These are phyloP conservation scores for Trissolcus japonicus DNA, from an alignment of 2,888 invertebrate species.

Conservation along the genomic window DNA sequence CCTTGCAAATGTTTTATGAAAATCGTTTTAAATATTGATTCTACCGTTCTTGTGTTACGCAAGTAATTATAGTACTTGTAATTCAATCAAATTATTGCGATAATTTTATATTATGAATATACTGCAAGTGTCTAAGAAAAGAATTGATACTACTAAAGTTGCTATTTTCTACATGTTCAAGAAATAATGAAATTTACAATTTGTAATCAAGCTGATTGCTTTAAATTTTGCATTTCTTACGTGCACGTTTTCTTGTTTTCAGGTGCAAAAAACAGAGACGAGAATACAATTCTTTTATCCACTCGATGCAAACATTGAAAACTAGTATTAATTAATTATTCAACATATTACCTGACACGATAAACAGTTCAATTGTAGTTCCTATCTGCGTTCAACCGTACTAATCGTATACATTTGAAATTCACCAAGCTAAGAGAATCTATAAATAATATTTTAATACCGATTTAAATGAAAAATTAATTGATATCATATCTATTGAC, in stretches of 20 bases:
- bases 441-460: constrained; percentile 27
- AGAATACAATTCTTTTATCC: not conserved
- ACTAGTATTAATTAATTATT: constrained; percentile 2
- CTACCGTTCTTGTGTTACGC: too few relatives aligned
- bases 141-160: too few relatives aligned
- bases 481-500: constrained; percentile 68
- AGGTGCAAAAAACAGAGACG: not conserved
- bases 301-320: not conserved
- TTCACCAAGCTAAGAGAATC: not conserved
- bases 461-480: constrained; percentile 30
- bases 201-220: too few relatives aligned
- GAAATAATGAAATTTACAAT: too few relatives aligned
- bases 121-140: too few relatives aligned
- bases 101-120: too few relatives aligned
- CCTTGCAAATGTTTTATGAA: too few relatives aligned
- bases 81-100: too few relatives aligned
- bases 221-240: too few relatives aligned
- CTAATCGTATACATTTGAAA: constrained; percentile 1
- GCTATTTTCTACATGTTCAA: too few relatives aligned
- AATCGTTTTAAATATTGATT: too few relatives aligned
- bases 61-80: too few relatives aligned
- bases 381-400: not conserved
- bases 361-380: not conserved
- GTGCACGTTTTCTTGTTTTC: not conserved
- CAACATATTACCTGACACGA: not conserved